Conservation (phyloP, 53 echinoderm and acorn worm genomes). For the Stichopus horrens region DNA sequence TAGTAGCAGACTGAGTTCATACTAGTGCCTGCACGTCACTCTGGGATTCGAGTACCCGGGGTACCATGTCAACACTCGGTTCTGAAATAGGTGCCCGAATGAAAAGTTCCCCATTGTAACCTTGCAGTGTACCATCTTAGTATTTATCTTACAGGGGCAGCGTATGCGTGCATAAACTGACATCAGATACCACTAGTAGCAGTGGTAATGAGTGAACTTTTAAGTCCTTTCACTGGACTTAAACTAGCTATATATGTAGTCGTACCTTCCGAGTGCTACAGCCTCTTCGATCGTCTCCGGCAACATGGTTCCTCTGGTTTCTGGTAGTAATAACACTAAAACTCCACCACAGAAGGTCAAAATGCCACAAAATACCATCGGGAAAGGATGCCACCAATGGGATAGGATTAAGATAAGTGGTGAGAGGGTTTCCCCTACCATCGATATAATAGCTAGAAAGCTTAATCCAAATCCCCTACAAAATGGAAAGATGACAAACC, state of each 20-base stretch:
- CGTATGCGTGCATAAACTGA: too few species aligned
- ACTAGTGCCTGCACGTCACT: too few species aligned
- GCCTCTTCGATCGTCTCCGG: constrained; percentile 37
- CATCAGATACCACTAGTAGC: too few species aligned
- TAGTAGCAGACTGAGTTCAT: too few species aligned
- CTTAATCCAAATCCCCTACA: constrained; percentile 25
- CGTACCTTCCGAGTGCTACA: constrained; percentile 35
- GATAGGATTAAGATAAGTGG: constrained; percentile 18
- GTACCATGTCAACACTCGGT: too few species aligned
- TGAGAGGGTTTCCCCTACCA: constrained; percentile 27
- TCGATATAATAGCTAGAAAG: constrained; percentile 3
- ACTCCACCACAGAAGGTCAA: not conserved
- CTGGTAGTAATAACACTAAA: constrained; percentile 1
- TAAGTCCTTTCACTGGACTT: not conserved
- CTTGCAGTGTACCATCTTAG: too few species aligned
- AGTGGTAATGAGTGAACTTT: too few species aligned
- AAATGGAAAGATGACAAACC: not conserved
- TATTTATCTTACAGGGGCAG: too few species aligned
- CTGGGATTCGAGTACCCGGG: too few species aligned
- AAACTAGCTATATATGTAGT: not conserved
- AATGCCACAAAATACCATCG: constrained; percentile 15
- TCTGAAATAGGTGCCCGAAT: too few species aligned
- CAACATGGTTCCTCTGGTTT: constrained; percentile 36
- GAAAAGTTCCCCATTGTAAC: too few species aligned
- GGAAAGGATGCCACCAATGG: constrained; percentile 37